Evolutionary conservation across 2,113 vertebrate species (phyloP).

Genomic region (Solea senegalensis): DNA sequence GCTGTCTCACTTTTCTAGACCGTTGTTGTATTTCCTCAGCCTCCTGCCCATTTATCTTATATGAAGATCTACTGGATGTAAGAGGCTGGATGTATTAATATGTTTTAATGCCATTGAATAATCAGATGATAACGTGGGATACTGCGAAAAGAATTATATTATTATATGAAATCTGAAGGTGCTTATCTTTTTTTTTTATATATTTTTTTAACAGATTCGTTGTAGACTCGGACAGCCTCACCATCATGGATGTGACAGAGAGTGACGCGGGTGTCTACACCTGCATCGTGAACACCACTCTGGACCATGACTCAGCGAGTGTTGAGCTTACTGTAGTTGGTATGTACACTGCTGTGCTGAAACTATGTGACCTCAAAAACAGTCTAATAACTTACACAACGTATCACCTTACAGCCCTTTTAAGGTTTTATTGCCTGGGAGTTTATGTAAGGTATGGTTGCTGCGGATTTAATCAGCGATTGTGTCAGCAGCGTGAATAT

Average conservation of each 20-base stretch:
- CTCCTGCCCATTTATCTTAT: no score
- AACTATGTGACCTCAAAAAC: constrained; percentile 5
- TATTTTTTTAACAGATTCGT: constrained; percentile 85
- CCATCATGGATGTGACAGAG: constrained; percentile 87
- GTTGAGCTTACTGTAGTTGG: constrained; percentile 93
- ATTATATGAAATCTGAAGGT: not conserved
- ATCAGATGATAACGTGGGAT: no score
- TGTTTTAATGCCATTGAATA: no score
- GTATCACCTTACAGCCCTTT: constrained; percentile 21
- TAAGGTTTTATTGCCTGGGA: constrained; percentile 39
- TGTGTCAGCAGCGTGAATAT: constrained; percentile 52
- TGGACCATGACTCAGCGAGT: constrained; percentile 93
- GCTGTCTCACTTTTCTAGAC: not conserved
- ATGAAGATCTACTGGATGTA: no score
- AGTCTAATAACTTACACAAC: constrained; percentile 8
- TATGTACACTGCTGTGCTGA: constrained; percentile 74
- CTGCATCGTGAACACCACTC: constrained; percentile 91
- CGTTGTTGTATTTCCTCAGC: not conserved
- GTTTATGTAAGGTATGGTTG: constrained; percentile 16
- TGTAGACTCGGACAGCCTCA: constrained; percentile 87
- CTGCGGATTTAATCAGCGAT: constrained; percentile 30
- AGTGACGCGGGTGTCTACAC: constrained; percentile 90
- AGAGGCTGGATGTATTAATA: no score
- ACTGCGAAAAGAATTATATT: no score
- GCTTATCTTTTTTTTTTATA: not conserved